Evolutionary conservation across 2,888 invertebrate genomes (phyloP).

Genomic region (Himalopsyche kuldschensis): DNA sequence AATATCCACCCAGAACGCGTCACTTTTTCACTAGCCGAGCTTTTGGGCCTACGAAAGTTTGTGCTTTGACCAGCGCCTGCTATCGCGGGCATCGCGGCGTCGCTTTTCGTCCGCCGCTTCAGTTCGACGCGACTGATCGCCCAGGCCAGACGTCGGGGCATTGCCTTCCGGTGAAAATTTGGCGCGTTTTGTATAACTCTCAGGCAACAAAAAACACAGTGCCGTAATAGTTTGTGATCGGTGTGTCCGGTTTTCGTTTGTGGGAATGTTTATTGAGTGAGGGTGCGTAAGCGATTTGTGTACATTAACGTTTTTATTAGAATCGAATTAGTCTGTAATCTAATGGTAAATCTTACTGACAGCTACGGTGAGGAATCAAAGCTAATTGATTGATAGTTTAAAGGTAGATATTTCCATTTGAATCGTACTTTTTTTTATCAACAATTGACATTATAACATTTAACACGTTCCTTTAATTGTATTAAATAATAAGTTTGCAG

Average conservation of each 20-base stretch:
- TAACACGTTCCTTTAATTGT: too few species aligned
- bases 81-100: not conserved
- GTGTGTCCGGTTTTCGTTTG: not conserved
- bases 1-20: not conserved
- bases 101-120: conserved; percentile 10
- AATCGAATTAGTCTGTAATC: not conserved
- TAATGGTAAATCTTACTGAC: not conserved
- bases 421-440: too few species aligned
- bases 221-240: not conserved
- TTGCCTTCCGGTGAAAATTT: not conserved
- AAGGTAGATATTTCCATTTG: too few species aligned
- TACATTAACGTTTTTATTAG: not conserved
- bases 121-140: conserved; percentile 28
- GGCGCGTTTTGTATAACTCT: not conserved
- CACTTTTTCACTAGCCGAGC: not conserved
- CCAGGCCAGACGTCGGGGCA: conserved; percentile 13
- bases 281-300: not conserved
- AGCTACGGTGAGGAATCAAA: not conserved
- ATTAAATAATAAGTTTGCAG: too few species aligned
- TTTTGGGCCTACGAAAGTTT: not conserved
- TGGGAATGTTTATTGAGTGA: not conserved
- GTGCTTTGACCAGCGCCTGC: not conserved
- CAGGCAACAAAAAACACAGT: not conserved
- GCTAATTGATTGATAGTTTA: not conserved
- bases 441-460: too few species aligned